Conservation (phyloP, 2,888 invertebrate species). For the Acheta domesticus region DNA sequence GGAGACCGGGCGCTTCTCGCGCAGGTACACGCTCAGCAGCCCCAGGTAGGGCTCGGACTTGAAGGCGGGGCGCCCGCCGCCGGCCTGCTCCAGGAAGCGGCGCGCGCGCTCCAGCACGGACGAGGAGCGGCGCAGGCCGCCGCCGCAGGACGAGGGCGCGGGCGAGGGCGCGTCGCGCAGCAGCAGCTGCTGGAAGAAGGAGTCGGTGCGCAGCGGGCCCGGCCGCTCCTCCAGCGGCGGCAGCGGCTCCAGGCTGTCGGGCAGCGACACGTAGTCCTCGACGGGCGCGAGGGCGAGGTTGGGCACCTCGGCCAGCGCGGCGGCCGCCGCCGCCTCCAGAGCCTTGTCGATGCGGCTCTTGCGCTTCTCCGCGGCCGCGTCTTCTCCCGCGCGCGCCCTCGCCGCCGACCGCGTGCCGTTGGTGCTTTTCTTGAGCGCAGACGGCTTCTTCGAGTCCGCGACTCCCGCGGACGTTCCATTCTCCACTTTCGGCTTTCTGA, state of each 20-base stretch:
- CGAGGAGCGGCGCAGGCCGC: constrained; percentile 50
- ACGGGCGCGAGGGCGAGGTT: background rate
- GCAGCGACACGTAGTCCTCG: constrained; percentile 19
- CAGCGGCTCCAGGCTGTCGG: constrained; percentile 18
- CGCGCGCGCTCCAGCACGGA: constrained; percentile 67
- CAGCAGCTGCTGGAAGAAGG: constrained; percentile 70
- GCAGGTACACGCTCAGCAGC: constrained; percentile 61
- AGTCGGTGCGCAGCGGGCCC: constrained; percentile 51
- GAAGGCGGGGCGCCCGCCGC: background rate
- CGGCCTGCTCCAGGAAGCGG: constrained; percentile 50
- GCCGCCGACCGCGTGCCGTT: background rate
- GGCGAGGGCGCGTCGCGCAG: constrained; percentile 53
- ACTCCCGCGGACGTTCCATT: background rate
- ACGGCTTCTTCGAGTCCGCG: background rate
- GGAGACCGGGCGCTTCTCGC: constrained; percentile 66
- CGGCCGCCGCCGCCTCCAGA: background rate
- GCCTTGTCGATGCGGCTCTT: constrained; percentile 23
- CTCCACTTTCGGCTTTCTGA: constrained; percentile 36
- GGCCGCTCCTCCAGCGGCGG: background rate
- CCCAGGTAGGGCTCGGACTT: constrained; percentile 56
- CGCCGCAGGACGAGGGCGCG: constrained; percentile 38
- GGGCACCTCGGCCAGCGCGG: background rate
- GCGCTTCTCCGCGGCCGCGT: background rate
- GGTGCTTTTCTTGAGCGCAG: background rate
- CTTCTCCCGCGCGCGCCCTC: background rate